phyloP scores from a whole-genome alignment of 2,113 vertebrate species.

The Bubo scandiacus region DNA sequence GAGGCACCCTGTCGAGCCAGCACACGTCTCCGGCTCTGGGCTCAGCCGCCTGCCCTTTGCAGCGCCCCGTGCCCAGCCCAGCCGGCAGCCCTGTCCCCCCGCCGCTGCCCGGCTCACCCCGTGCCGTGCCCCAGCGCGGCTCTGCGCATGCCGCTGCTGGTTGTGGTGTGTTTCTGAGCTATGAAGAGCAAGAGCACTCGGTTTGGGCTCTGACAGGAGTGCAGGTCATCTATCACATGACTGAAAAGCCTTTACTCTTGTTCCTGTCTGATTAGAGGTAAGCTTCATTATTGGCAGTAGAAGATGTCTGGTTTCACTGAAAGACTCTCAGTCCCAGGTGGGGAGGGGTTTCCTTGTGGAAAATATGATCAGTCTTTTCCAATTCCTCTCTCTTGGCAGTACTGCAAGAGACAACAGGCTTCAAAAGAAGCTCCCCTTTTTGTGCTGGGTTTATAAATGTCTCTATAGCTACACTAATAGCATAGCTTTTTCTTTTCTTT shows the following conservation, averaged over 20 bases:
- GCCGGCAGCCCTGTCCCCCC: neutral
- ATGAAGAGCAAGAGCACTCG: accelerated
- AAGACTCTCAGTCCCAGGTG: accelerated
- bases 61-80: accelerated
- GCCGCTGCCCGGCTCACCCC: neutral
- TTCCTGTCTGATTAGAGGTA: neutral
- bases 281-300: neutral
- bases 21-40: neutral
- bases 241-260: neutral
- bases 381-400: neutral
- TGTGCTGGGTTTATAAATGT: neutral
- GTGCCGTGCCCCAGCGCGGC: accelerated
- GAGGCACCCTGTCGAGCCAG: accelerated
- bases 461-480: neutral
- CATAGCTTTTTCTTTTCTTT: neutral
- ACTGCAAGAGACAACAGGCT: neutral
- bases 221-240: accelerated
- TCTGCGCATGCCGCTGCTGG: accelerated
- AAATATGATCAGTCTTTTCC: neutral
- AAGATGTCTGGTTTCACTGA: neutral
- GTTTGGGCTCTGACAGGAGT: neutral
- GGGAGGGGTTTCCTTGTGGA: neutral
- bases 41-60: accelerated
- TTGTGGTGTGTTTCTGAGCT: neutral
- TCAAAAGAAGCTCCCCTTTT: neutral